Percentiles rank a stretch among this genome's conserved stretches.
Conservation (phyloP, 2,797 vertebrate species). For the Molossus molossus region DNA sequence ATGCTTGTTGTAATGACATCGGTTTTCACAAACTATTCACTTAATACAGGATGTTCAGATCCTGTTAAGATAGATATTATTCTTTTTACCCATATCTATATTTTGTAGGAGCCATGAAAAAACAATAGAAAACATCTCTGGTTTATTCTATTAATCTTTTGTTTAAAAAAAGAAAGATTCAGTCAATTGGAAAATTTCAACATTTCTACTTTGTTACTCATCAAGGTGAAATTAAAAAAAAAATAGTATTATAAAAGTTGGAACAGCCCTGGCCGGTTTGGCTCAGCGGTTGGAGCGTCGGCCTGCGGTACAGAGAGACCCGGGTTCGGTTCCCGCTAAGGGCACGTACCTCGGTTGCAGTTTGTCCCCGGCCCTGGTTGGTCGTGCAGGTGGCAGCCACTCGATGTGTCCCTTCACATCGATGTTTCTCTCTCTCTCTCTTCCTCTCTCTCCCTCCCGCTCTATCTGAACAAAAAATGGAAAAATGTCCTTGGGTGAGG, state of each 20-base stretch:
- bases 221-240: neutral
- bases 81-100: slow-evolving; percentile 6
- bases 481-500: too few relatives aligned
- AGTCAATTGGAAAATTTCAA: slow-evolving; percentile 6
- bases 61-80: slow-evolving; percentile 67
- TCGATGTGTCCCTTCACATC: too few relatives aligned
- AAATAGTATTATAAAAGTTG: neutral
- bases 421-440: too few relatives aligned
- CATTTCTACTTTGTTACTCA: slow-evolving; percentile 24
- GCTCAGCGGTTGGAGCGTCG: too few relatives aligned
- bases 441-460: too few relatives aligned
- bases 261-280: neutral
- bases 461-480: too few relatives aligned
- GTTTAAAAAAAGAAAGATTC: slow-evolving; percentile 18
- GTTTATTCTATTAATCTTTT: slow-evolving; percentile 36
- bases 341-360: too few relatives aligned
- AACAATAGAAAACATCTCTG: slow-evolving; percentile 19
- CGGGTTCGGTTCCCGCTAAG: too few relatives aligned
- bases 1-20: slow-evolving; percentile 62
- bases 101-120: slow-evolving; percentile 24
- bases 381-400: too few relatives aligned
- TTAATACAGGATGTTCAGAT: slow-evolving; percentile 73
- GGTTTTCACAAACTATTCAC: slow-evolving; percentile 76
- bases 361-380: too few relatives aligned
- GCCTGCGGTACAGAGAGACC: too few relatives aligned